Base-by-base conservation (phyloP, 2,888 invertebrate genomes). In the Xanthia togata region DNA sequence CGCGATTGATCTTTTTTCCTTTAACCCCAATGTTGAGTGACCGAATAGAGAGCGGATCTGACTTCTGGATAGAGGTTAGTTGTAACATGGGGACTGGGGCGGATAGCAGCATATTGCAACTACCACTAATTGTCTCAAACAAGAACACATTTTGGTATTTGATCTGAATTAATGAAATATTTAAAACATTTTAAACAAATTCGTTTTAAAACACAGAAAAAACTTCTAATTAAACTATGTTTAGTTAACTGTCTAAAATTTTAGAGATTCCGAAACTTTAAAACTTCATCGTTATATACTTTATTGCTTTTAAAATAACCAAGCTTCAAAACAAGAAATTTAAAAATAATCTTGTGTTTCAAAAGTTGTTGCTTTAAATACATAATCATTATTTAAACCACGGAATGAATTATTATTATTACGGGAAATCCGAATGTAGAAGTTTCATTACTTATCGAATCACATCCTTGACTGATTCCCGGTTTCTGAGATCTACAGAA, bases 1-100 rank as follows among this genome's bases (percentile, higher is more conserved):
- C 44, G 62, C 64, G 71, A 72, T 64, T 76, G 81, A 81, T 80
- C 35, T 81, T 83, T 81, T 73, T 77, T 71, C 74, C 68, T 70
- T 69, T 77, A 78, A 57, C 70, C 63, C 41, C 55, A 71, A 72
- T 69, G 72, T 79, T 63, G 59, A 79, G 73, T 65, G 53, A n/a
- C 31, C 64, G 72, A 72, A 70, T 76, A 69, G 72, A 70, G 64
- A 76, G 73, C 64, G 57, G 47, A 44, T 65, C 68, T 71, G 78
- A 73, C 81, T 79, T 86, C 85, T 64, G 47, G 26, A 44, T 35
- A 63, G 55, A 64, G 73, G 79, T 62, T 70, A 69, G 67, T 60
- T 50, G 76, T 73, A 65, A 75, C 44, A n/a, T 38, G 35, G 50
- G 53, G 62, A 31, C 70, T 57, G 47, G 41, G 47, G 41, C 35